Conservation (phyloP, 2,113 vertebrate genomes). For the Fulica atra region DNA sequence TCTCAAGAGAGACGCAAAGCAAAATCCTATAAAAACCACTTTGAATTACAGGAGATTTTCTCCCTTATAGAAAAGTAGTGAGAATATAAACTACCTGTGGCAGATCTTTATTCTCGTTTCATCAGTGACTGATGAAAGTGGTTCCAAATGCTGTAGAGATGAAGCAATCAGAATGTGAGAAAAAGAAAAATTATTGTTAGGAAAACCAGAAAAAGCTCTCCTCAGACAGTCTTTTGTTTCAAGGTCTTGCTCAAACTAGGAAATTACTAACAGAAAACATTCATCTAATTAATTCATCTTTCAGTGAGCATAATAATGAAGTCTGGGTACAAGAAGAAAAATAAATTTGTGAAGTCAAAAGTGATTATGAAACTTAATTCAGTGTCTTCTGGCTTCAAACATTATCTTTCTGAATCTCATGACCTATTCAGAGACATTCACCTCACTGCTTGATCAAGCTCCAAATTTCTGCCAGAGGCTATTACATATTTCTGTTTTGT, state of each 20-base stretch:
- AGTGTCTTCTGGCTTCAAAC: background rate
- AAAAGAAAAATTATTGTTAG: background rate
- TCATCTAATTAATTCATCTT: background rate
- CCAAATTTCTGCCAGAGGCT: background rate
- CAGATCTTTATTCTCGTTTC: background rate
- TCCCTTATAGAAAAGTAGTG: background rate
- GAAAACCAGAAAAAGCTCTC: background rate
- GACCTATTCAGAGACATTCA: background rate
- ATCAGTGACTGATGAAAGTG: background rate
- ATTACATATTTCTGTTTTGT: background rate
- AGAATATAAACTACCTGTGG: background rate
- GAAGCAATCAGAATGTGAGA: background rate
- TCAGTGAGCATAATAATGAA: background rate
- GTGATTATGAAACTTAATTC: background rate
- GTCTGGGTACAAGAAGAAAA: background rate
- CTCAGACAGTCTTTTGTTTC: background rate
- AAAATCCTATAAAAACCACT: background rate
- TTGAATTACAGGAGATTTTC: background rate
- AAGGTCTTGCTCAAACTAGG: background rate
- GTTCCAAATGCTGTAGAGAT: background rate
- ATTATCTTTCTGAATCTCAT: background rate
- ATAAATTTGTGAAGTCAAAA: background rate
- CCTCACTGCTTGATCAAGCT: background rate
- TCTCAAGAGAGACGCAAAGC: background rate
- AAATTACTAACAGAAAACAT: background rate